Base-by-base conservation (phyloP, 2,888 invertebrate genomes). In the Lasioglossum malachurum region DNA sequence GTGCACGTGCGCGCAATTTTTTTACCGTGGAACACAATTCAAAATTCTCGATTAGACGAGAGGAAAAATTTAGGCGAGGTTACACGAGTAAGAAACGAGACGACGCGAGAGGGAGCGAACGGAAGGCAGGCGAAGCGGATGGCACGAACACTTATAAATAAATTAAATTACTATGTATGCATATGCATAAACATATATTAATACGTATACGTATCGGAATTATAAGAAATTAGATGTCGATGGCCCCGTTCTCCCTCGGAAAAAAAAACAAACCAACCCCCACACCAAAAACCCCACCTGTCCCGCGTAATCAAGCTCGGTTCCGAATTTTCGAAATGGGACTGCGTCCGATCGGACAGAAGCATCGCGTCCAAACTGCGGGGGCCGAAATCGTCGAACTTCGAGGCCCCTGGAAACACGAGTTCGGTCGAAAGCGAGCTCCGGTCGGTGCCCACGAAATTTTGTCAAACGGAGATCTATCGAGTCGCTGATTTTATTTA, bases 201-300 rank as follows among this genome's bases (percentile, higher is more conserved):
- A 92, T 94, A 93, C 93, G 94, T 94, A 95, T 94, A 94, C 93
- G 93, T 94, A 94, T 93, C 92, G 93, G 91, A 85, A 93, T 87
- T 93, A 92, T 93, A 92, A 93, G 91, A 86, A 91, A 85, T 92
- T 94, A 95, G 93, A 93, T 93, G 93, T 93, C 94, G 92, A 93
- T 89, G 84, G 80, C 89, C 93, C 90, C 89, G 82, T 90, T 86
- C 84, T 87, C 89, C 80, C 80, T 88, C 87, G 84, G 83, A 72
- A 41, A 57, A 12, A 35, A n/a, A 71, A 71, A 71, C 23, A 38
- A 71, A 41, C 38, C 75, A 38, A 16, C 44, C 73, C 53, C 31
- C 38, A 19, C 71, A 75, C 83, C 46, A 16, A 64, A 44, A 49
- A 12, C 46, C 75, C 16, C 16, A 14, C 82, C 41, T 31, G 31